phyloP scores from a whole-genome alignment of 2,113 vertebrate genomes.

The Psittacara wagleri region DNA sequence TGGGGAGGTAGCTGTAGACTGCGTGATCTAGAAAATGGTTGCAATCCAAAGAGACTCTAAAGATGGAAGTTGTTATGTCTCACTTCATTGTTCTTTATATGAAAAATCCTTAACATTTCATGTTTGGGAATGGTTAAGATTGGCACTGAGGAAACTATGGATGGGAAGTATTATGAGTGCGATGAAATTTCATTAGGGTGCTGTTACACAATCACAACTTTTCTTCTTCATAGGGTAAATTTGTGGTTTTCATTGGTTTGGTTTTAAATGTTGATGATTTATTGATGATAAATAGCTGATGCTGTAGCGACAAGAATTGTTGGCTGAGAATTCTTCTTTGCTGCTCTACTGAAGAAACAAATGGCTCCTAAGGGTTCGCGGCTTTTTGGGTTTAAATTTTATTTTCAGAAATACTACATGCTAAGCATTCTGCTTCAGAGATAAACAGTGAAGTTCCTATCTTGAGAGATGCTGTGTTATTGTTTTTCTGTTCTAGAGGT shows the following conservation, averaged over 20 bases:
- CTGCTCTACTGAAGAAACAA: slow-evolving; percentile 49
- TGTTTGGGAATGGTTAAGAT: background rate
- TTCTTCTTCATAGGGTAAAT: background rate
- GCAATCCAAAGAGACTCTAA: background rate
- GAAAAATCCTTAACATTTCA: background rate
- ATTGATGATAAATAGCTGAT: slow-evolving; percentile 49
- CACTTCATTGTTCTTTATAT: background rate
- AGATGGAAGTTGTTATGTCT: background rate
- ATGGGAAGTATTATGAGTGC: background rate
- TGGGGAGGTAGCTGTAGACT: background rate
- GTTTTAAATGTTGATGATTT: slow-evolving; percentile 62
- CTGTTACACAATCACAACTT: background rate
- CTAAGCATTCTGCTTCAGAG: slow-evolving; percentile 53
- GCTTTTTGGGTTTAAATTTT: slow-evolving; percentile 67
- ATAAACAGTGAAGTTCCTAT: background rate
- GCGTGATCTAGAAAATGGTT: background rate
- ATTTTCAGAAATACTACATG: slow-evolving; percentile 61
- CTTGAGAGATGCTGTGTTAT: slow-evolving; percentile 6
- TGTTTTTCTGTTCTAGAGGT: slow-evolving; percentile 46
- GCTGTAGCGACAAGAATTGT: slow-evolving; percentile 32
- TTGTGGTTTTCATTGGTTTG: slow-evolving; percentile 39
- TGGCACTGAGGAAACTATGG: background rate
- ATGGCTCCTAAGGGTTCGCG: slow-evolving; percentile 47
- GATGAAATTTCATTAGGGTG: background rate
- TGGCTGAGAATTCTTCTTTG: slow-evolving; percentile 47